A percentile compares a stretch with the other conserved stretches of the same genome.
These are phyloP conservation scores for Philereme transversata DNA, from an alignment of 2,888 invertebrate species.

Conservation along the genomic window DNA sequence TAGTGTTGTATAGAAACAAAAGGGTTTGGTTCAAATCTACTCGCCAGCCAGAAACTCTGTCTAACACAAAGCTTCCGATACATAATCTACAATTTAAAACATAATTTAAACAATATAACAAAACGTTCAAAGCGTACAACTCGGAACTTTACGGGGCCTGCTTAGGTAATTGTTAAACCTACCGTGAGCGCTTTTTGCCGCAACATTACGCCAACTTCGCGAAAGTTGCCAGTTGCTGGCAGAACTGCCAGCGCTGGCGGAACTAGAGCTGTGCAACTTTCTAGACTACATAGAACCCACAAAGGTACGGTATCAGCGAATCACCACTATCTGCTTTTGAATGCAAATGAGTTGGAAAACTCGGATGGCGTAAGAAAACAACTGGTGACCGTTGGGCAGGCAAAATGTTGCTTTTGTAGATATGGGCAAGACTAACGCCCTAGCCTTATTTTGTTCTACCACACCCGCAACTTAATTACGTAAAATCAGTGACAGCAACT, in stretches of 20 bases:
- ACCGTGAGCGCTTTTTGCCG: constrained; percentile 80
- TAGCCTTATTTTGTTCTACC: too few relatives aligned
- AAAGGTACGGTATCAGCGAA: constrained; percentile 78
- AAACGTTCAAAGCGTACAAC: constrained; percentile 58
- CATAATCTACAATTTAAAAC: constrained; percentile 32
- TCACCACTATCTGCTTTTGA: constrained; percentile 82
- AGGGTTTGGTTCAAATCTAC: neutral
- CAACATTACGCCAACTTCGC: constrained; percentile 76
- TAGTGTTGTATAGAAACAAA: too few relatives aligned
- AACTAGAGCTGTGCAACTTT: constrained; percentile 55
- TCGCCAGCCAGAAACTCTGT: constrained; percentile 6
- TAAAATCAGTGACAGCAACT: too few relatives aligned
- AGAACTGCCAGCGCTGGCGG: constrained; percentile 66
- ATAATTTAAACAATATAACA: constrained; percentile 41
- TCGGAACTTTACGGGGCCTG: constrained; percentile 64
- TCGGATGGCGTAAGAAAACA: constrained; percentile 77
- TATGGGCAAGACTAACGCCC: too few relatives aligned
- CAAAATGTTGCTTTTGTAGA: constrained; percentile 52
- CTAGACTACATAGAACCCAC: constrained; percentile 77
- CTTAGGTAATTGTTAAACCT: constrained; percentile 83
- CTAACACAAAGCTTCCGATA: constrained; percentile 24
- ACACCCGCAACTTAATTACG: too few relatives aligned
- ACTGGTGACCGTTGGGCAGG: constrained; percentile 43
- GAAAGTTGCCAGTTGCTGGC: constrained; percentile 61
- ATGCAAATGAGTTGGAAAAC: constrained; percentile 84